Evolutionary conservation across 2,113 vertebrate genomes (phyloP), one percentile per base, ranked within the genome.

Genomic region (Chaenogobius annularis): DNA sequence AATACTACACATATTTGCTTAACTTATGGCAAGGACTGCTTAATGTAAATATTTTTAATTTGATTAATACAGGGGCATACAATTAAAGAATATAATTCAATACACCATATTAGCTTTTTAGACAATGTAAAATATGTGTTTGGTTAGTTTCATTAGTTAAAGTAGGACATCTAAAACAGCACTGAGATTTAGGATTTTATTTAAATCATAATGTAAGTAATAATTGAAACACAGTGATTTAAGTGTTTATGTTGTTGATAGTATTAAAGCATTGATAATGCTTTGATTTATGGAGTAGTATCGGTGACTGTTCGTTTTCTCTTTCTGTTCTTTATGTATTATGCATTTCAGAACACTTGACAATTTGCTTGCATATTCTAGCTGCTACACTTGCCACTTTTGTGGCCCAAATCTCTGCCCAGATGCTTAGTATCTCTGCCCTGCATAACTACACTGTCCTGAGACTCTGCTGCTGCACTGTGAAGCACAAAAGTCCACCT

Each of bases 361-460:
- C 14, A 7, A 7, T 26, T 23, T 44, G 17, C 1, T 23, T 31
- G 10, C 35, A 43, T n/a, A 12, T 56, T 48, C 26, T 47, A 59
- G 71, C 15, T 50, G 11, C 0, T 20, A 44, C 76, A 90, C 82
- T 83, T 87, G 83, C 79, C 44, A 6, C 64, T 62, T 47, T 46
- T 47, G 72, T 52, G 20, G 78, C 82, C 80, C 75, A 74, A 47
- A 78, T 74, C 80, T 84, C 72, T 84, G 87, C 82, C 89, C 61
- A 63, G 61, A 63, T 88, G 78, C 10, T 72, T 77, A 83, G 22
- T 58, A 23, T 86, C 87, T 88, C 85, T 81, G 80, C 80, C 81
- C 84, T 90, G 86, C 81, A 85, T 89, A 85, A 88, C 83, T 82
- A 81, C 85, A 79, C 86, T 83, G 19, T n/a, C 61, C 61, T 40